Evolutionary conservation across 2,113 vertebrate genomes (phyloP).

Genomic region (Gasterosteus nipponicus): DNA sequence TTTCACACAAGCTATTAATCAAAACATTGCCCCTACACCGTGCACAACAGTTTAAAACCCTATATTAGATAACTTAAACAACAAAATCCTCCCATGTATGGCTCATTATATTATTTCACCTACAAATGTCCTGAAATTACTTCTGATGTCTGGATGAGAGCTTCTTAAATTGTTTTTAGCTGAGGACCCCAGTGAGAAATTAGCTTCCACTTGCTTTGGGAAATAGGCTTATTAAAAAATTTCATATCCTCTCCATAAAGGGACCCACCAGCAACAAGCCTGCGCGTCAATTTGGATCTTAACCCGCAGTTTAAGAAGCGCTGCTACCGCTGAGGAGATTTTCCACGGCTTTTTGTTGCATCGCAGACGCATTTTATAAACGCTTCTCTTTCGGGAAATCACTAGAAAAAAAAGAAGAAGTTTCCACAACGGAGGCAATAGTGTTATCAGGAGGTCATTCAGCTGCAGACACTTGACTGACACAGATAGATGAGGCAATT

Average conservation of each 20-base stretch:
- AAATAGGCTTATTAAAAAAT: slow-evolving; percentile 67
- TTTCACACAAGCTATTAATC: too few relatives aligned
- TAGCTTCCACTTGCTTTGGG: slow-evolving; percentile 47
- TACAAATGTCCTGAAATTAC: slow-evolving; percentile 21
- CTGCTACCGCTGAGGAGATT: slow-evolving; percentile 23
- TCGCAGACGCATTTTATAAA: slow-evolving; percentile 26
- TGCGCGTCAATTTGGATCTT: slow-evolving; percentile 37
- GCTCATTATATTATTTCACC: slow-evolving; percentile 9
- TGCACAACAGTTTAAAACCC: neutral
- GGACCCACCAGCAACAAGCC: slow-evolving; percentile 46
- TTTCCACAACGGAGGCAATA: slow-evolving; percentile 11
- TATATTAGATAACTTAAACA: neutral
- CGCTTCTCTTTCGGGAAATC: slow-evolving; percentile 36
- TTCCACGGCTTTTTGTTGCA: slow-evolving; percentile 6
- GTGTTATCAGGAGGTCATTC: slow-evolving; percentile 11
- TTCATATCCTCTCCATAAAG: slow-evolving; percentile 61
- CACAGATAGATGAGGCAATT: neutral
- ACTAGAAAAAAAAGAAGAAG: slow-evolving; percentile 5
- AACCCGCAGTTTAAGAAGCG: slow-evolving; percentile 22
- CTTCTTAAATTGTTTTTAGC: slow-evolving; percentile 44
- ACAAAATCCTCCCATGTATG: neutral
- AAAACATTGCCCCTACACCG: too few relatives aligned
- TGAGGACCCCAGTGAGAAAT: slow-evolving; percentile 57
- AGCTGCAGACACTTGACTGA: slow-evolving; percentile 21
- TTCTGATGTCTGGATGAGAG: slow-evolving; percentile 34